A percentile compares a stretch with the other conserved stretches of the same genome.
Conservation (phyloP, 1,140 invertebrate genomes). For the Drosophila ficusphila region DNA sequence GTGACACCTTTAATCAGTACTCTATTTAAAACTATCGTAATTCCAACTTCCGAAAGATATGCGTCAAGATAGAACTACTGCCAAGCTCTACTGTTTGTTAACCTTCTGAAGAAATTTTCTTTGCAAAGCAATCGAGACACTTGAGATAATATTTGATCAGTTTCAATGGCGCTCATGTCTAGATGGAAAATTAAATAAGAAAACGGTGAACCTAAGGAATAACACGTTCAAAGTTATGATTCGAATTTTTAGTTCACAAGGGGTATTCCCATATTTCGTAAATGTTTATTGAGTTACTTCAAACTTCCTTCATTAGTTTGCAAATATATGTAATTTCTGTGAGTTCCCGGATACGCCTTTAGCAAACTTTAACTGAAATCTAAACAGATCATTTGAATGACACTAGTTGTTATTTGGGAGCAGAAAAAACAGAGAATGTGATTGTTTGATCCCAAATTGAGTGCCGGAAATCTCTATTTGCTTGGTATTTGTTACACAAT, state of each 20-base stretch:
- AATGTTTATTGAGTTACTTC: neutral
- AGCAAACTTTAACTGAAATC: neutral
- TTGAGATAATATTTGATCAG: conserved; percentile 55
- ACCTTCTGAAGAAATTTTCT: conserved; percentile 6
- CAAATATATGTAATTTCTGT: conserved; percentile 7
- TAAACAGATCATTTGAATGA: conserved; percentile 27
- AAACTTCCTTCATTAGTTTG: neutral
- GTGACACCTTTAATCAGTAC: too few relatives aligned
- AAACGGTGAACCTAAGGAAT: neutral
- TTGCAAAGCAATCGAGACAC: conserved; percentile 11
- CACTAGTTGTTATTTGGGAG: conserved; percentile 12
- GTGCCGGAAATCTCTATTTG: neutral
- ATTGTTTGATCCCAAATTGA: conserved; percentile 32
- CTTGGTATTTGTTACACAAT: neutral
- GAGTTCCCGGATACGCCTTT: neutral
- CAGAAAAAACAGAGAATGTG: conserved; percentile 33
- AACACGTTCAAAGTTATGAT: neutral
- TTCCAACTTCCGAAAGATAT: too few relatives aligned
- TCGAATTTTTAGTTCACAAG: too few relatives aligned
- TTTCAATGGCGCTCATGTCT: conserved; percentile 14
- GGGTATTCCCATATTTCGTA: neutral
- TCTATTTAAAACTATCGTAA: too few relatives aligned
- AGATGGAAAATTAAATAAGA: neutral
- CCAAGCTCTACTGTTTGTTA: neutral
- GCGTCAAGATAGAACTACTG: neutral